phyloP scores from a whole-genome alignment of 2,888 invertebrate species.

The Orthonevra nobilis region DNA sequence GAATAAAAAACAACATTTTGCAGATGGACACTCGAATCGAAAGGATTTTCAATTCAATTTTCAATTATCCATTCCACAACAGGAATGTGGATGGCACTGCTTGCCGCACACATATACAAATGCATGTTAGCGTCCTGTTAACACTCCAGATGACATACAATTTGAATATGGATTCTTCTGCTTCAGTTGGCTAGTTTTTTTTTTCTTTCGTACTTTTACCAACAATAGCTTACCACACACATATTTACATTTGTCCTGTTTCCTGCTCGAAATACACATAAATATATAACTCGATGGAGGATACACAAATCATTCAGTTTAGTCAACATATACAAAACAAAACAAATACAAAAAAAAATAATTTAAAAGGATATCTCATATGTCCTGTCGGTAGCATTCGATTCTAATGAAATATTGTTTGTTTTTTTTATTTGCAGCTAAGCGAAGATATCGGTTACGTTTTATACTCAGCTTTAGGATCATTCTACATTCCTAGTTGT shows the following conservation, averaged over 20 bases:
- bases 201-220: too few species aligned
- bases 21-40: constrained; percentile 31
- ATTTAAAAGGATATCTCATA: neutral
- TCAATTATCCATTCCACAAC: constrained; percentile 61
- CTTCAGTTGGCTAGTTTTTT: too few species aligned
- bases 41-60: constrained; percentile 58
- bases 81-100: too few species aligned
- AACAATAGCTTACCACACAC: too few species aligned
- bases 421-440: constrained; percentile 84
- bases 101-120: constrained; percentile 11
- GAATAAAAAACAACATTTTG: constrained; percentile 26
- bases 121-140: constrained; percentile 32
- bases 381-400: constrained; percentile 11
- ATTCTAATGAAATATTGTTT: constrained; percentile 25
- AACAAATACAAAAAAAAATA: neutral
- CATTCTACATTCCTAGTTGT: constrained; percentile 99
- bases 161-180: constrained; percentile 29
- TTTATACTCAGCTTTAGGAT: constrained; percentile 97
- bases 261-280: too few species aligned
- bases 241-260: too few species aligned
- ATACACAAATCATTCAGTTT: constrained; percentile 6
- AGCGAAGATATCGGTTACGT: constrained; percentile 99
- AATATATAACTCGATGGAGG: too few species aligned
- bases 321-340: too few species aligned
- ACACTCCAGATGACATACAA: constrained; percentile 37